A percentile compares a stretch with the other conserved stretches of the same genome.
phyloP scores from a whole-genome alignment of 2,113 vertebrate genomes.

The Garra rufa region DNA sequence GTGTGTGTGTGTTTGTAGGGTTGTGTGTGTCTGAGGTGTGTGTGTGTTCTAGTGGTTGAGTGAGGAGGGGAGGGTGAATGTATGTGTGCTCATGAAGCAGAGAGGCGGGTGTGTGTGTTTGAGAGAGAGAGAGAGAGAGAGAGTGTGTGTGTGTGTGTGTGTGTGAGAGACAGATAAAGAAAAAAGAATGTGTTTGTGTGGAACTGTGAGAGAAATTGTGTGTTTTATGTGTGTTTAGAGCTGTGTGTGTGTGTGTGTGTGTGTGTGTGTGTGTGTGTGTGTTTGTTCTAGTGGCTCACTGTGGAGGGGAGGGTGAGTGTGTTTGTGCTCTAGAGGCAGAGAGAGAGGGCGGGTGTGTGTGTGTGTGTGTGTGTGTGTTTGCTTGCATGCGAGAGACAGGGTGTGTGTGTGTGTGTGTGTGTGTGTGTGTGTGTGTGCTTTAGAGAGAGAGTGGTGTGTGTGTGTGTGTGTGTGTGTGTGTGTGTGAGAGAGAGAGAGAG shows the following conservation, averaged over 20 bases:
- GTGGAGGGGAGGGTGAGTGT: conserved; percentile 58
- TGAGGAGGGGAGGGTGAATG: conserved; percentile 59
- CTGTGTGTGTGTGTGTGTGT: conserved; percentile 44
- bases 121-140: conserved; percentile 31
- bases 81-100: conserved; percentile 72
- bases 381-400: conserved; percentile 33
- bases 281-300: conserved; percentile 52
- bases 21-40: conserved; percentile 51
- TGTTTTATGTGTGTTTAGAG: conserved; percentile 62
- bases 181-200: neutral
- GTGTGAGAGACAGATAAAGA: conserved; percentile 1
- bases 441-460: conserved; percentile 52
- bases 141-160: neutral
- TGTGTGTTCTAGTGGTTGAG: conserved; percentile 55
- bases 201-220: conserved; percentile 4
- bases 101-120: conserved; percentile 55
- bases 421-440: neutral
- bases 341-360: conserved; percentile 52
- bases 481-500: conserved; percentile 45
- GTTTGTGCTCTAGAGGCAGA: conserved; percentile 68
- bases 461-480: conserved; percentile 66
- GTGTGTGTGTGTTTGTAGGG: conserved; percentile 67
- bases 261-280: conserved; percentile 46
- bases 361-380: neutral
- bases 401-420: conserved; percentile 40